Evolutionary conservation across 2,113 vertebrate species (phyloP).

Genomic region (Pygathrix nemaeus): DNA sequence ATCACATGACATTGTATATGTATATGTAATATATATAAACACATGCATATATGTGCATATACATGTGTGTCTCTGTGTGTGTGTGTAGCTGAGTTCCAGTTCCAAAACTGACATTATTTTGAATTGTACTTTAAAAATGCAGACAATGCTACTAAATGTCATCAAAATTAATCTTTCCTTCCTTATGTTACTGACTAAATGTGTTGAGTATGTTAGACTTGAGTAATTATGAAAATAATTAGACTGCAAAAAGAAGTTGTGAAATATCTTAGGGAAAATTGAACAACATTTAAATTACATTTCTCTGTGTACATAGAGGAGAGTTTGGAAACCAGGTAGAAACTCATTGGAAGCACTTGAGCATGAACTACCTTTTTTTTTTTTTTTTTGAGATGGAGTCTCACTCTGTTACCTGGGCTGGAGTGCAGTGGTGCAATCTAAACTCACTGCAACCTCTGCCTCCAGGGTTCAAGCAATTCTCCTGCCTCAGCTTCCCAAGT

Average conservation of each 20-base stretch:
- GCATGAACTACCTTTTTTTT: too few relatives aligned
- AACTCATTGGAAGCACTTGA: neutral
- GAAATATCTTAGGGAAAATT: neutral
- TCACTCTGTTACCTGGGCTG: too few relatives aligned
- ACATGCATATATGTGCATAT: neutral
- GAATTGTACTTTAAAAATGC: neutral
- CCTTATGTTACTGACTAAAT: neutral
- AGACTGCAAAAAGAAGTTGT: neutral
- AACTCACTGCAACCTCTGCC: too few relatives aligned
- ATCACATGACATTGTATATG: neutral
- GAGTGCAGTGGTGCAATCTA: too few relatives aligned
- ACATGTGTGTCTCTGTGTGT: fast-evolving
- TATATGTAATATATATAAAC: neutral
- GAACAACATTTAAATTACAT: neutral
- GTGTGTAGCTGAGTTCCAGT: neutral
- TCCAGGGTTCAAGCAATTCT: too few relatives aligned
- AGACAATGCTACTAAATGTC: neutral
- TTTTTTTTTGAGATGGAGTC: too few relatives aligned
- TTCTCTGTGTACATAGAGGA: neutral
- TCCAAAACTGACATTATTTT: neutral
- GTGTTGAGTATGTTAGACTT: neutral
- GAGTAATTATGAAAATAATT: neutral
- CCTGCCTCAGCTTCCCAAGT: too few relatives aligned
- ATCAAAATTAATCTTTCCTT: neutral
- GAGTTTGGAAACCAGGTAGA: neutral